Evolutionary conservation across 2,797 vertebrate genomes (phyloP), one percentile per base, ranked within the genome.

Genomic region (Saxicola maurus): DNA sequence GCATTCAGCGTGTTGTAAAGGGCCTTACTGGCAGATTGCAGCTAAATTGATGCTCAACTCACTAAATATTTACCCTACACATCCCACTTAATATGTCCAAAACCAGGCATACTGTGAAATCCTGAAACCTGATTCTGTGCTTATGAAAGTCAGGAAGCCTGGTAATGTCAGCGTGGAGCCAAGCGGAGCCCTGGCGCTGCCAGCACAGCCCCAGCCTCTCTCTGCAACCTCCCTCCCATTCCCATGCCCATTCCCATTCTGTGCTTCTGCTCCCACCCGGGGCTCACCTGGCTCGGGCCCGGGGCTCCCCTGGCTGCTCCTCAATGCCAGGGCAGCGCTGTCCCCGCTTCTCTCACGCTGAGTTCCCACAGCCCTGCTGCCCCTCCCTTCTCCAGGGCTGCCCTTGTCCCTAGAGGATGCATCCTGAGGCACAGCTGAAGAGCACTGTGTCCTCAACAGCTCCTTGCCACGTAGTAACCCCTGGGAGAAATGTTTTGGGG

Each of bases 31-130:
- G 92, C 94, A 94, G 94, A 95, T 90, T 96, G 94, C 90, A 95
- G 89, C 82, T 93, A 95, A 96, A 94, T 92, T 94, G 92, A 82
- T 92, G 90, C 90, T 89, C 84, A 7, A 60, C 87, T 96, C 88
- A 91, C 88, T 95, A 95, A 95, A 90, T 91, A 91, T 96, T 95
- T 96, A 93, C 95, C 94, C 93, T 87, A 84, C 94, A 93, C 92
- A 93, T 95, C 93, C 90, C 91, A 95, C 95, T 96, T 96, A 95
- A 94, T 95, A 90, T 94, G 89, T 95, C 94, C 95, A 94, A 93
- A 93, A 90, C 82, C 90, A 95, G 92, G 86, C 90, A 80, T 78
- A 69, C 91, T 95, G 91, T 94, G 94, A 96, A 95, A 95, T 95
- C 82, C 83, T 80, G 90, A 94, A 94, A 92, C 91, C 87, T 93